Evolutionary conservation across 1,140 invertebrate genomes (phyloP), one percentile per base, ranked within the genome.

Genomic region (Drosophila asahinai): DNA sequence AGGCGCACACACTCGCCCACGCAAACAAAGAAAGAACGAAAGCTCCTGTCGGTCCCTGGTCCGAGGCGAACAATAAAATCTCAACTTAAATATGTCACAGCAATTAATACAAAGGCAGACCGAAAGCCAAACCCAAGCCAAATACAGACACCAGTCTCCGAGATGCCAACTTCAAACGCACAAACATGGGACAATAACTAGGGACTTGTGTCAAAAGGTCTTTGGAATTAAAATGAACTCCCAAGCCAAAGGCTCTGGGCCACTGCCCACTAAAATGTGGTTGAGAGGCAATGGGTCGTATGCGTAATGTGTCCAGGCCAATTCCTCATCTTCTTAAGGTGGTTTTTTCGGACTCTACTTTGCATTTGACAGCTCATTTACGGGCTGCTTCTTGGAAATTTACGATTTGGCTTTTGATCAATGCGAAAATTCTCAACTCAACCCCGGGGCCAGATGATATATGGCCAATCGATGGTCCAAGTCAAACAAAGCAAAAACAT

Each of bases 81-180:
- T 80, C 48, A 80, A 80, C 77, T 80, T 74, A 80, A 80, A 80
- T 80, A 80, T 80, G 77, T 80, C 77, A 80, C 68, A 62, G 77
- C 77, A 80, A 80, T 80, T 80, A 80, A 80, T 80, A 80, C 67
- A 80, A 80, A 73, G 27, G 75, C 63, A 51, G 60, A 19, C 65
- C 66, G 61, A 57, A 57, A 30, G 42, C 65, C 49, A 49, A 43
- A 49, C 51, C 68, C 64, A 72, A 72, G 64, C 70, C 70, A 58
- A 62, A 49, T 51, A 33, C 55, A 52, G 55, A 76, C 60, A 65
- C 40, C 45, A 57, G 49, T 36, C 48, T 40, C 27, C 47, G 19
- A 66, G 36, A 66, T 40, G 49, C 42, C 40, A 68, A 47, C 40
- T 55, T 55, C 54, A 55, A 55, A 55, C 54, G 19, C 54, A 68